A percentile compares a stretch with the other conserved stretches of the same genome.
Conservation (phyloP, 64 coral and sea anemone species). For the Actinia tenebrosa region DNA sequence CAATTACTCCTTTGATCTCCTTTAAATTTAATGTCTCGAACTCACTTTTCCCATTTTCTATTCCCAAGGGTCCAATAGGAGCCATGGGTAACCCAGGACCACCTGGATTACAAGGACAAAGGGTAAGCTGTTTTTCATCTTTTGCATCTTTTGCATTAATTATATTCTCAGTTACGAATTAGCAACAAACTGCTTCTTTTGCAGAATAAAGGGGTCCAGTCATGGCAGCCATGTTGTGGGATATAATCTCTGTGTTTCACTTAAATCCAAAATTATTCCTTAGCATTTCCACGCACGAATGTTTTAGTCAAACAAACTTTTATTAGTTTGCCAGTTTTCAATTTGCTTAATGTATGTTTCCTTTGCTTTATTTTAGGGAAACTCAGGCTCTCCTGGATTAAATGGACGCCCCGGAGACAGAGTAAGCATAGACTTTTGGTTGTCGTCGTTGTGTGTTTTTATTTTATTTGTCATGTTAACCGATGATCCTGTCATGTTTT, state of each 20-base stretch:
- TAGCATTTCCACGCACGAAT: too few relatives aligned
- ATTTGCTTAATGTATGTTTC: too few relatives aligned
- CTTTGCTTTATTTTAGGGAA: slow-evolving; percentile 18
- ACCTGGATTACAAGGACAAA: not conserved
- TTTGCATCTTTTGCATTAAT: not conserved
- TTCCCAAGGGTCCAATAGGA: slow-evolving; percentile 3
- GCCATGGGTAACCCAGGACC: slow-evolving; percentile 23
- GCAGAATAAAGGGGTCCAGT: too few relatives aligned
- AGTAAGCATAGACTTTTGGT: not conserved
- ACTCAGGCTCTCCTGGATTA: slow-evolving; percentile 32
- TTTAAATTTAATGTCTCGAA: not conserved
- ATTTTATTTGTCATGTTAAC: not conserved
- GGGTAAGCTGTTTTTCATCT: not conserved
- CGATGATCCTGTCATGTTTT: too few relatives aligned
- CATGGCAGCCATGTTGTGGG: too few relatives aligned
- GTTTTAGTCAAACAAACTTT: too few relatives aligned
- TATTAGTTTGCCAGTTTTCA: too few relatives aligned
- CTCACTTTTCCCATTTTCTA: not conserved
- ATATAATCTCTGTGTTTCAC: too few relatives aligned
- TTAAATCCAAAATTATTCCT: too few relatives aligned
- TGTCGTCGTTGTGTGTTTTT: not conserved
- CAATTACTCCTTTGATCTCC: too few relatives aligned
- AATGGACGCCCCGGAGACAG: slow-evolving; percentile 29
- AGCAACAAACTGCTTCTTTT: too few relatives aligned
- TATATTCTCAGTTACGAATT: too few relatives aligned